A percentile compares a stretch with the other conserved stretches of the same genome.
phyloP scores from a whole-genome alignment of 1,140 invertebrate species.

The Homalodisca vitripennis region DNA sequence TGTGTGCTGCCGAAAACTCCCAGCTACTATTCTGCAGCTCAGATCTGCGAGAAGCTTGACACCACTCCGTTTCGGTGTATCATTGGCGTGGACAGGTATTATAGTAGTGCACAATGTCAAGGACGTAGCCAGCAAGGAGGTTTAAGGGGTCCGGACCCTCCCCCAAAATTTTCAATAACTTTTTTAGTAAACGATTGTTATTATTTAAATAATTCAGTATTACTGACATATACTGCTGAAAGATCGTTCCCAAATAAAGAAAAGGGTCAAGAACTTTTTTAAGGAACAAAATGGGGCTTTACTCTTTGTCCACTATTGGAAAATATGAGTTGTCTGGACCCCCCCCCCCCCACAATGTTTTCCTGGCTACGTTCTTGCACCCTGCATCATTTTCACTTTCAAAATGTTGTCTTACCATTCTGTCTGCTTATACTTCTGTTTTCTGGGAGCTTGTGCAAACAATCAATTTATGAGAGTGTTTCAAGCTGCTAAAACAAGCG shows the following conservation, averaged over 20 bases:
- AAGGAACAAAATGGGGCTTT: neutral
- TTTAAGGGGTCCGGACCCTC: too few species aligned
- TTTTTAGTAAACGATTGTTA: conserved; percentile 6
- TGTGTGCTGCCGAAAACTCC: conserved; percentile 16
- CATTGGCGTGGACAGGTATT: conserved; percentile 8
- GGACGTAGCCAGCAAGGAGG: too few species aligned
- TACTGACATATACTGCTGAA: neutral
- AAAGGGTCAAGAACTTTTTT: neutral
- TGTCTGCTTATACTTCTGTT: too few species aligned
- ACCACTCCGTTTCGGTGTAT: conserved; percentile 1
- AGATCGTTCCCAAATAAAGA: neutral
- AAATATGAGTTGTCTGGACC: too few species aligned
- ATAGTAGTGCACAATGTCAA: neutral
- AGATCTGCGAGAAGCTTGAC: neutral
- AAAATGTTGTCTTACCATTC: neutral
- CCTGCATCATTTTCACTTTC: neutral
- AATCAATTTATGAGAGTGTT: too few species aligned
- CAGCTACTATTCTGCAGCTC: neutral
- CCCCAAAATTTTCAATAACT: conserved; percentile 1
- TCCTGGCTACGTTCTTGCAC: too few species aligned
- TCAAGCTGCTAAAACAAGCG: too few species aligned
- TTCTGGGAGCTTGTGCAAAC: too few species aligned
- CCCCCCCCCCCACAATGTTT: too few species aligned
- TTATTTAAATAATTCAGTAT: neutral
- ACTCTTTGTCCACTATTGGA: too few species aligned